Evolutionary conservation across 2,113 vertebrate genomes (phyloP).

Genomic region (Phalacrocorax brasilianus): DNA sequence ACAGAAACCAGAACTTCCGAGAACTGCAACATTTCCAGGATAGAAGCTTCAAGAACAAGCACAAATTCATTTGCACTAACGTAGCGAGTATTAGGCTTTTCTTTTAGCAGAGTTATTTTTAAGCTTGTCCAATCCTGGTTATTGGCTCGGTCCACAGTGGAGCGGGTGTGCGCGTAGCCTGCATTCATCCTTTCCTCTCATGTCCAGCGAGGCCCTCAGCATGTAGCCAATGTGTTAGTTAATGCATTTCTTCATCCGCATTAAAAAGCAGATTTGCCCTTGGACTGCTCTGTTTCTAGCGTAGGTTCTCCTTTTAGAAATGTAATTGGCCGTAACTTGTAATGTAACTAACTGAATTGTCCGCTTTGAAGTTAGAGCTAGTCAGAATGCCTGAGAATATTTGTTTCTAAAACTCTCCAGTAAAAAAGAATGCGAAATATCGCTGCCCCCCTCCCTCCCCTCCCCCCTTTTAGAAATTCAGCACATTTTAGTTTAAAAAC

Average conservation of each 20-base stretch:
- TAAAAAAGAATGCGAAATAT: background rate
- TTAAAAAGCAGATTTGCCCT: background rate
- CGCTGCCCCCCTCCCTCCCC: too few relatives aligned
- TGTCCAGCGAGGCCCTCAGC: background rate
- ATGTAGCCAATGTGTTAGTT: background rate
- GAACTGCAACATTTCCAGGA: background rate
- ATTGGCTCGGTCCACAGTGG: background rate
- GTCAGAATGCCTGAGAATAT: background rate
- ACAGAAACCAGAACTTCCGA: background rate
- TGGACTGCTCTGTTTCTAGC: background rate
- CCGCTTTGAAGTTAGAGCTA: background rate
- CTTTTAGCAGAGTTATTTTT: background rate
- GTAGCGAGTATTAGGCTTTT: background rate
- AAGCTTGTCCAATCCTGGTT: background rate
- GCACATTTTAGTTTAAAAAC: background rate
- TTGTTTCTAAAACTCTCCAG: background rate
- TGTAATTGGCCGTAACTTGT: background rate
- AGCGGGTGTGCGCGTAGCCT: rapidly evolving
- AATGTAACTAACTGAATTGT: background rate
- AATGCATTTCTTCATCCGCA: background rate
- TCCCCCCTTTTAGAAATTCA: background rate
- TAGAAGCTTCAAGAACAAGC: background rate
- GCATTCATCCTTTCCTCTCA: background rate
- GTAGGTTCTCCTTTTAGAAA: background rate
- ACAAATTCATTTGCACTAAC: background rate